These are phyloP conservation scores for Listrodromus nycthemerus DNA, from an alignment of 2,888 invertebrate species.

Conservation along the genomic window DNA sequence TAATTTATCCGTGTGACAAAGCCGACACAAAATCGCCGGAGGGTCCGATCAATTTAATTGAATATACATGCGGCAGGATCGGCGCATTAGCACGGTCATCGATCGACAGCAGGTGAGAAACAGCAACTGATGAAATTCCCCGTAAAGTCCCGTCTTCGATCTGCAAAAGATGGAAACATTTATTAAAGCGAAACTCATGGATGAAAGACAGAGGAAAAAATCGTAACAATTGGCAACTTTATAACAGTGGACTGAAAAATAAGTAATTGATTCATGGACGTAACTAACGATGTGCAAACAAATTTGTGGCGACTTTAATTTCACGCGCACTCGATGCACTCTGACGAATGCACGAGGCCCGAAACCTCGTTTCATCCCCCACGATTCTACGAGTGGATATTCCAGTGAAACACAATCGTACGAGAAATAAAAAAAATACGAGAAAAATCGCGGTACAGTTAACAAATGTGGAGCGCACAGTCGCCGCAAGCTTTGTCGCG, in stretches of 20 bases:
- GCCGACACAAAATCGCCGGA: constrained; percentile 8
- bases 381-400: background rate
- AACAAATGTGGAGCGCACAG: no score
- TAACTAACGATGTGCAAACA: background rate
- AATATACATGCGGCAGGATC: constrained; percentile 10
- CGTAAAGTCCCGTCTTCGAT: background rate
- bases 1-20: constrained; percentile 5
- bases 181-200: background rate
- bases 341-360: constrained; percentile 12
- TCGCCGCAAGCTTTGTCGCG: background rate
- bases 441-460: background rate
- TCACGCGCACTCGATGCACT: constrained; percentile 32
- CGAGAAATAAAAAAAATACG: background rate
- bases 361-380: constrained; percentile 2
- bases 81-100: constrained; percentile 17
- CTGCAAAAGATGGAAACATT: background rate
- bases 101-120: constrained; percentile 5
- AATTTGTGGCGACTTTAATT: constrained; percentile 12
- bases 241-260: no score
- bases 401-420: background rate
- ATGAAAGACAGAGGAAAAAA: background rate
- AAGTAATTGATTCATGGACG: background rate
- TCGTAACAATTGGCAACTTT: no score
- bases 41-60: constrained; percentile 17
- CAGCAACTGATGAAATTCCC: background rate